Evolutionary conservation across 2,888 invertebrate species (phyloP).

Genomic region (Lutraria lutraria): DNA sequence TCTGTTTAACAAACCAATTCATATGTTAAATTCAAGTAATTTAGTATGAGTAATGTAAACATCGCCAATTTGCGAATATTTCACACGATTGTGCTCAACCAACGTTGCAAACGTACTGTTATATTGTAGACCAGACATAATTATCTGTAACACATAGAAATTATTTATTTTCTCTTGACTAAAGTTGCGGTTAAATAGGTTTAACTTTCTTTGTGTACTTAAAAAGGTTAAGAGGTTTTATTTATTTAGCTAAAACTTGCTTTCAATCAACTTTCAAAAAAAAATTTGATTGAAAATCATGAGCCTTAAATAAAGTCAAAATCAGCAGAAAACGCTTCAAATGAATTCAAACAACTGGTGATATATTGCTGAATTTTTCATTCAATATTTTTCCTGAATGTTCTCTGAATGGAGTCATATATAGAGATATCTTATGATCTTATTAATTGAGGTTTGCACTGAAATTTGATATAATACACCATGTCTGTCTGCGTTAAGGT

Average conservation of each 20-base stretch:
- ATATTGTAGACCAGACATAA: conserved; percentile 32
- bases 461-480: neutral
- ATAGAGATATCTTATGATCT: neutral
- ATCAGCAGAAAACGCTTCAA: conserved; percentile 27
- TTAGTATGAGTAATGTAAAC: conserved; percentile 6
- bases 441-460: neutral
- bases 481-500: neutral
- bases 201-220: conserved; percentile 32
- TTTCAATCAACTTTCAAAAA: conserved; percentile 33
- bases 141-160: conserved; percentile 36
- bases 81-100: conserved; percentile 18
- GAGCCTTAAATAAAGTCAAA: conserved; percentile 30
- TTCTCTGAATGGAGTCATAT: neutral
- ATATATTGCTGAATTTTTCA: conserved; percentile 6
- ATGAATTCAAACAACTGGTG: neutral
- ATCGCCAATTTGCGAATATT: neutral
- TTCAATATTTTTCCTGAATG: conserved; percentile 9
- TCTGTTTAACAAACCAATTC: conserved; percentile 1
- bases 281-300: conserved; percentile 29
- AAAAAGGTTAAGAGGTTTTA: conserved; percentile 30
- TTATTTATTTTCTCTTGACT: conserved; percentile 35
- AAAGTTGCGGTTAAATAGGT: conserved; percentile 21
- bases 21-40: conserved; percentile 7
- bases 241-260: conserved; percentile 27
- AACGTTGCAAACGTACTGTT: conserved; percentile 28